phyloP scores from a whole-genome alignment of 2,797 vertebrate genomes.

The Okamejei kenojei region DNA sequence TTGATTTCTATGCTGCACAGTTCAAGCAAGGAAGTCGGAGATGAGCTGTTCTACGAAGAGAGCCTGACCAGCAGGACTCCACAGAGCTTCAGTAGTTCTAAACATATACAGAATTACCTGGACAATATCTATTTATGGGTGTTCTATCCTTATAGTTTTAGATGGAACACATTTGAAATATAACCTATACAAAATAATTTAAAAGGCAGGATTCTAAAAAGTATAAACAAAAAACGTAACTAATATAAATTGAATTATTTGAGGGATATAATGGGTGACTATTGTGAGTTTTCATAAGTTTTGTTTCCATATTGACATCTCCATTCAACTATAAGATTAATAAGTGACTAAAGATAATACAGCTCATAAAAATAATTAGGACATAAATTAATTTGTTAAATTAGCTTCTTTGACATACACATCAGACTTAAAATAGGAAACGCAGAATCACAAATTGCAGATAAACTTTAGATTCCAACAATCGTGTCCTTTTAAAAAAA shows the following conservation, averaged over 20 bases:
- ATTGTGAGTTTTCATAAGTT: background rate
- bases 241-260: background rate
- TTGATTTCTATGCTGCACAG: no score
- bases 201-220: background rate
- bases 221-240: background rate
- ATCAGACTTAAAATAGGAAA: background rate
- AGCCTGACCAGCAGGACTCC: no score
- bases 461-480: background rate
- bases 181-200: background rate
- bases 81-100: no score
- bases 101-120: no score
- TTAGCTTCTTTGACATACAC: background rate
- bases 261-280: background rate
- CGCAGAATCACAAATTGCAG: background rate
- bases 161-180: no score
- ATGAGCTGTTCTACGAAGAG: no score
- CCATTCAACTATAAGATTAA: background rate
- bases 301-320: background rate
- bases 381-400: background rate
- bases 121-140: no score
- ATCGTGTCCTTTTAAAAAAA: background rate
- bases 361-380: background rate
- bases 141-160: no score
- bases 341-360: background rate
- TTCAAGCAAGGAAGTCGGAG: no score